Base-by-base conservation (phyloP, 2,888 invertebrate species). In the Eupelmus urozonus region DNA sequence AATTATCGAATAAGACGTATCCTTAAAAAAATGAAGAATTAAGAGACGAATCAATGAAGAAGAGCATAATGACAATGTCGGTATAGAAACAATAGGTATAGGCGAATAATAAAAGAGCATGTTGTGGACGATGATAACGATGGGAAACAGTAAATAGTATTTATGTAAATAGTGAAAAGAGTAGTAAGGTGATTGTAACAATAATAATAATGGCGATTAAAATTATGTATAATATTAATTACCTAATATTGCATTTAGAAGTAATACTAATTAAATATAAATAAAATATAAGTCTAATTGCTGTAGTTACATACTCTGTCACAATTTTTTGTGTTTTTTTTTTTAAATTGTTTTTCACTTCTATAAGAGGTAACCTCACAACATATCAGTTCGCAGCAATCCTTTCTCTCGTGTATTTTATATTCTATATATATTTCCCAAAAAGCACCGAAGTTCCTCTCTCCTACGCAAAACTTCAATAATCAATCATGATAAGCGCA, bases 251-350 rank as follows among this genome's bases (percentile, higher is more conserved):
- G 80, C 80, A 76, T 76, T 80, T 78, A 76, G 80, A 76, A 75
- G 72, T 80, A 80, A 80, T 78, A 80, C 80, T 80, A 78, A 80
- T 78, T 78, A 80, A 80, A 78, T 80, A 78, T 80, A 80, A 78
- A 75, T 80, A 78, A 78, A 78, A 78, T 75, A 67, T 69, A 73
- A 75, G 49, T 77, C 73, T 74, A 77, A 78, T 74, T 80, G 70
- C 71, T 75, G 55, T 75, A 78, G 75, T 78, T 75, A 76, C 78
- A 78, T 76, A 70, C 60, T 79, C 59, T 78, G 63, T 76, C 60
- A 67, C 65, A 77, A 71, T 78, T 80, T 75, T 69, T 66, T 27
- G 23, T n/a, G n/a, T 59, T 75, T 70, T 78, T 45, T 67, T 65
- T 69, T 63, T 27, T 42, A 25, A 20, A 3, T 20, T 53, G 25